phyloP scores from a whole-genome alignment of 2,113 vertebrate species.

The Carlito syrichta region DNA sequence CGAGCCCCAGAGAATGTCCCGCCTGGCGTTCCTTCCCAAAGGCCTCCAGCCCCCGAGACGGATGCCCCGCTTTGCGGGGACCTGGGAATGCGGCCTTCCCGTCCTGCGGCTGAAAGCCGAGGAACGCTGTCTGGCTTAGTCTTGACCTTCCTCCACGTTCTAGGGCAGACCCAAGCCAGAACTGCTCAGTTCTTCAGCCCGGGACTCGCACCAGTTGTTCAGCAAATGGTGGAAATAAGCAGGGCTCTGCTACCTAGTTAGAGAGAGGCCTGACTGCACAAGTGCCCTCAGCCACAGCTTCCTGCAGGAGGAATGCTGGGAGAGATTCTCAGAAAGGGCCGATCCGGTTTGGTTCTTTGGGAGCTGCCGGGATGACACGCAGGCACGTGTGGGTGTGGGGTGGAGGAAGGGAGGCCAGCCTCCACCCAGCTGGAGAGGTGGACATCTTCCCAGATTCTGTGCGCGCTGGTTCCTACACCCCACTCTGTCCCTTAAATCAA shows the following conservation, averaged over 20 bases:
- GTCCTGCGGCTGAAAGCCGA: neutral
- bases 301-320: neutral
- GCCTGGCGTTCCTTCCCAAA: neutral
- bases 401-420: neutral
- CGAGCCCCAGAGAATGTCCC: neutral
- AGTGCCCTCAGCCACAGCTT: neutral
- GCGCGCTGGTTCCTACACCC: neutral
- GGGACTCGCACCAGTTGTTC: neutral
- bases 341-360: neutral
- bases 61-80: neutral
- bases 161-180: neutral
- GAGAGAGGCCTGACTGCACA: neutral
- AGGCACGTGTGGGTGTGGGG: slow-evolving; percentile 48
- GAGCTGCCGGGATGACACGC: neutral
- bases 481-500: neutral
- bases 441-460: neutral
- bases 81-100: neutral
- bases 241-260: neutral
- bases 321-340: neutral
- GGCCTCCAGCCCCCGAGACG: neutral
- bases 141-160: neutral
- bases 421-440: too few relatives aligned
- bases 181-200: neutral
- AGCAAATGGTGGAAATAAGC: neutral
- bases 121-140: neutral